These are phyloP conservation scores for Ectemnius lituratus DNA, from an alignment of 2,888 invertebrate species.

Conservation along the genomic window DNA sequence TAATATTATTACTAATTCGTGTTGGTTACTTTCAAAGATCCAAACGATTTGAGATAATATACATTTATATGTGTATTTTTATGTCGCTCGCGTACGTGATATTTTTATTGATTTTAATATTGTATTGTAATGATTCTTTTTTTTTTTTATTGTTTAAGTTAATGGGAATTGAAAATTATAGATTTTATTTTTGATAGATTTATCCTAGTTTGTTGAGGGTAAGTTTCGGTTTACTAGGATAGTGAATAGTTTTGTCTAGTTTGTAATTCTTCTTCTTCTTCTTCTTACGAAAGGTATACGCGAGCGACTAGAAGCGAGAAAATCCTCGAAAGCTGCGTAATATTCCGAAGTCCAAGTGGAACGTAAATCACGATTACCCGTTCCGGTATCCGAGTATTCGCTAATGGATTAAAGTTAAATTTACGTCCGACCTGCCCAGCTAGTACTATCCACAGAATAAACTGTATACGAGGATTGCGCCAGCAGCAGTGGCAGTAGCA, in stretches of 20 bases:
- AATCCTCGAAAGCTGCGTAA: slow-evolving; percentile 17
- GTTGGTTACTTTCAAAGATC: slow-evolving; percentile 3
- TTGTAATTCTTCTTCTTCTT: slow-evolving; percentile 1
- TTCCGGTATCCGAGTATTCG: slow-evolving; percentile 8
- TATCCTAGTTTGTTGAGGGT: no score
- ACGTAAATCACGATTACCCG: slow-evolving; percentile 28
- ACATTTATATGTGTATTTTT: no score
- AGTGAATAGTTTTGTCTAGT: no score
- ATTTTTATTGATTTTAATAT: no score
- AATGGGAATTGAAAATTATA: no score
- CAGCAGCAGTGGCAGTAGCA: neutral
- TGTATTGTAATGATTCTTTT: no score
- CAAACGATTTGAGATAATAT: neutral
- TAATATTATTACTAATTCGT: slow-evolving; percentile 2
- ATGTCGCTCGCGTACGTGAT: neutral
- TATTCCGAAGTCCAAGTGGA: slow-evolving; percentile 21
- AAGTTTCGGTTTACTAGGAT: no score
- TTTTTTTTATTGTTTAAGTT: no score
- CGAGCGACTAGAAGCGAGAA: slow-evolving; percentile 11
- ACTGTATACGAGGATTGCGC: slow-evolving; percentile 19
- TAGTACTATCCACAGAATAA: slow-evolving; percentile 15
- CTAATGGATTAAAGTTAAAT: slow-evolving; percentile 40
- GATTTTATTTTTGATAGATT: no score
- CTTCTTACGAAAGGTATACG: neutral
- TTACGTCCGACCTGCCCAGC: slow-evolving; percentile 11